Evolutionary conservation across 2,113 vertebrate species (phyloP).

Genomic region (Ginglymostoma cirratum): DNA sequence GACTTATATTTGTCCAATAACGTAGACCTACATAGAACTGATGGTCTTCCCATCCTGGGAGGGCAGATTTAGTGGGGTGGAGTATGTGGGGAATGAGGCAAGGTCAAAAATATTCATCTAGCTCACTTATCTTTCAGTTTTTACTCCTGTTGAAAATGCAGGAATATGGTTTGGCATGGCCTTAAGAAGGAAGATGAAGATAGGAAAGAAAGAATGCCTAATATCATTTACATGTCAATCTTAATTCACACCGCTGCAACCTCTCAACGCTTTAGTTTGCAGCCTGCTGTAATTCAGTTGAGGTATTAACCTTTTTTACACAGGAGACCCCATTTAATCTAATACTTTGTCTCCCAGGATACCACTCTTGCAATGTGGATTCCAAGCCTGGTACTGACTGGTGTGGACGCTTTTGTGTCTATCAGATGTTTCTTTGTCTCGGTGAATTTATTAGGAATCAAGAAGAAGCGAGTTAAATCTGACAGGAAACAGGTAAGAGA

Average conservation of each 20-base stretch:
- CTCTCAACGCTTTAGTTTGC: not conserved
- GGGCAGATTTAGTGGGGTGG: not conserved
- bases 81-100: not conserved
- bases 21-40: not conserved
- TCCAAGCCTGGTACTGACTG: conserved; percentile 63
- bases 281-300: not conserved
- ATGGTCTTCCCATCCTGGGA: not conserved
- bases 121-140: not conserved
- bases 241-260: not conserved
- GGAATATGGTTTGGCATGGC: not conserved
- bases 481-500: conserved; percentile 47
- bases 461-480: conserved; percentile 49
- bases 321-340: not conserved
- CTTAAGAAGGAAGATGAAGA: not conserved
- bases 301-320: not conserved
- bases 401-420: conserved; percentile 60
- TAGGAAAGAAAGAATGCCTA: not conserved
- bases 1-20: not conserved
- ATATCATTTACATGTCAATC: not conserved
- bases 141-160: too few relatives aligned
- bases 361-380: conserved; percentile 79
- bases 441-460: conserved; percentile 54
- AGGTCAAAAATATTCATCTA: not conserved
- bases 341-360: conserved; percentile 54
- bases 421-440: conserved; percentile 57